Evolutionary conservation across 2,888 invertebrate species (phyloP), one percentile per base, ranked within the genome.

Genomic region (Apotomis turbidana): DNA sequence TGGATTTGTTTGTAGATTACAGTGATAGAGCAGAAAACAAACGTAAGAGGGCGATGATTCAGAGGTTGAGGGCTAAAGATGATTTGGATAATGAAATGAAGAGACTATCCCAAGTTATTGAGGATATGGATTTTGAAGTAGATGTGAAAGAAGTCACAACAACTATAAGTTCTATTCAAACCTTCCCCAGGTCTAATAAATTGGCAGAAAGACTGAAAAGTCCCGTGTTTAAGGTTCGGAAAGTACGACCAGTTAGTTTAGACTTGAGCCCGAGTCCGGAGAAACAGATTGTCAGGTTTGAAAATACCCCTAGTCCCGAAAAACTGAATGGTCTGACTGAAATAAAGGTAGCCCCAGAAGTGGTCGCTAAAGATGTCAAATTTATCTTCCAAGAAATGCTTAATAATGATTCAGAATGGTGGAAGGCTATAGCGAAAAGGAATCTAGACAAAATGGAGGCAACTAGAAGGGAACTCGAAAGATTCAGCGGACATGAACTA

Each of bases 371-470:
- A 71, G 85, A 86, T 76, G 83, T 85, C 0, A 87, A 83, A 74
- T 80, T 83, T 46, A 86, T 91, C 59, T 93, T 93, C 76, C 93
- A 92, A 92, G 89, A 87, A 68, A 83, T 93, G 78, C 93, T 94
- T 76, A 90, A 88, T 76, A 90, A 93, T 72, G 94, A 94, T 51
- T 88, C 92, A 0, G 93, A 93, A 66, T 90, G 92, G 87, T 94
- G 93, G 93, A 92, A 89, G 68, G 93, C 88, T 0, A 76, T 94
- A 27, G 93, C 93, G 1, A 89, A 92, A 70, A 88, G 93, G 66
- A 91, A 94, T 78, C 78, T 93, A 10, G 88, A 91, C 2, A 93
- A 90, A 81, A 92, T 93, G 90, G 90, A 93, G 61, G 92, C 93
- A 72, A 90, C 93, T 0, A 88, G 89, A 76, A 80, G 84, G 63